Percentiles rank a stretch among this genome's conserved stretches.
Evolutionary conservation across 2,888 invertebrate genomes (phyloP).

Genomic region (Lagria hirta): DNA sequence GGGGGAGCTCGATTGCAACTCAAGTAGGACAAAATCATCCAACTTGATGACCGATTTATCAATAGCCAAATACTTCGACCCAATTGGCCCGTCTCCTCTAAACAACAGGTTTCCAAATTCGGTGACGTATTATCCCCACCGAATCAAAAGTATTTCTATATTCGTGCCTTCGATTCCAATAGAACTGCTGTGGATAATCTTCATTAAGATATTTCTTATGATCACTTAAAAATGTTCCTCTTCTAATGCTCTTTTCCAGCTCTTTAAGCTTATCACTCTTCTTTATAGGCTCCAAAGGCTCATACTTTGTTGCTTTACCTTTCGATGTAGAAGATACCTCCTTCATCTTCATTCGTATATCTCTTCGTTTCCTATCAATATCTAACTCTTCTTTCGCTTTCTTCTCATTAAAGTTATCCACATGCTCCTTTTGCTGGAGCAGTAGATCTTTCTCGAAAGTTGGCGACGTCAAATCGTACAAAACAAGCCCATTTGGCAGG

Average conservation of each 20-base stretch:
- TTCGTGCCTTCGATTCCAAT: constrained; percentile 47
- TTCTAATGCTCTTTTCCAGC: constrained; percentile 48
- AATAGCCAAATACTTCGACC: constrained; percentile 44
- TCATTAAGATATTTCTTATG: constrained; percentile 49
- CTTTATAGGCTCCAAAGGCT: constrained; percentile 48
- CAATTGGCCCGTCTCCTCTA: constrained; percentile 40
- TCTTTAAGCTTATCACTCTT: constrained; percentile 51
- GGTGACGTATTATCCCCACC: constrained; percentile 53
- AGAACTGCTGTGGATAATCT: constrained; percentile 34
- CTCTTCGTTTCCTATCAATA: constrained; percentile 48
- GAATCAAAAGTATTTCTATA: constrained; percentile 50
- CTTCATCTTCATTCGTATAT: constrained; percentile 45
- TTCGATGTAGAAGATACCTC: constrained; percentile 40
- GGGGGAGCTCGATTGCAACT: constrained; percentile 29
- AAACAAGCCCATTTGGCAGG: constrained; percentile 25
- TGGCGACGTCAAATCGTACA: constrained; percentile 42
- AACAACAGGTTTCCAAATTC: constrained; percentile 50
- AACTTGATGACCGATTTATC: constrained; percentile 41
- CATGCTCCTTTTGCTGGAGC: constrained; percentile 49
- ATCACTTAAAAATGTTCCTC: constrained; percentile 49
- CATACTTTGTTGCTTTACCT: constrained; percentile 44
- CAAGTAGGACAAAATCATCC: constrained; percentile 35
- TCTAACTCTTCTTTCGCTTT: constrained; percentile 48
- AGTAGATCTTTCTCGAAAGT: constrained; percentile 49
- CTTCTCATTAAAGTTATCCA: constrained; percentile 48